Base-by-base conservation (phyloP, 2,888 invertebrate species). In the Archips xylosteana region DNA sequence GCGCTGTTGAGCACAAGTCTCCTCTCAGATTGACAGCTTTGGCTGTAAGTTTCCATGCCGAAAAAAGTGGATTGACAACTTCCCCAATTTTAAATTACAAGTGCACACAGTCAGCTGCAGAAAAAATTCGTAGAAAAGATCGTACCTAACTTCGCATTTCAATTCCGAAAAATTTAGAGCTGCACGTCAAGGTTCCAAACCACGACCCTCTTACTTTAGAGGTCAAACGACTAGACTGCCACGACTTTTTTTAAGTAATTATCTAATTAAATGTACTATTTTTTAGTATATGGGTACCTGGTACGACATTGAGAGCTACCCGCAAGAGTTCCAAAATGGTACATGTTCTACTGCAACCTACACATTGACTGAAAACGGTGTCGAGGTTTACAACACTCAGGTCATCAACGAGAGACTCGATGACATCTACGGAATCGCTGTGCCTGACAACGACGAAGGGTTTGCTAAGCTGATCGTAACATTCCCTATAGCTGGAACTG, bases 331-430 rank as follows among this genome's bases (percentile, higher is more conserved):
- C 80, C 94, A 95, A 85, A 94, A 91, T 12, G 95, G 95, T 5
- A 95, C 93, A 82, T 96, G 96, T 81, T 92, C 95, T 8, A 93
- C 92, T 2, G 94, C 95, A 3, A 89, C 91, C 71, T 95, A 95
- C 83, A 84, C 83, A 8, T 75, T 83, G 3, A 83, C 81, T 57
- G 85, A 83, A 2, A 88, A 61, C 0, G 73, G 72, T 1, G 65
- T 75, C 0, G 65, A 68, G 23, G 70, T 76, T 9, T 75, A 70
- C 65, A 76, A 75, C 57, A 76, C 75, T 6, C 74, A 76, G 32
- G 75, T 77, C 13, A 61, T 76, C 12, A 92, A 93, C 54, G 94
- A 94, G 49, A 87, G 87, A 1, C 82, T 87, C 13, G 90, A 90
- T 1, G 88, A 87, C n/a, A 93, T 95, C 75, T 91, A 91, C 76